These are phyloP conservation scores for Vanessa tameamea DNA, from an alignment of 1,140 invertebrate species.

Conservation along the genomic window DNA sequence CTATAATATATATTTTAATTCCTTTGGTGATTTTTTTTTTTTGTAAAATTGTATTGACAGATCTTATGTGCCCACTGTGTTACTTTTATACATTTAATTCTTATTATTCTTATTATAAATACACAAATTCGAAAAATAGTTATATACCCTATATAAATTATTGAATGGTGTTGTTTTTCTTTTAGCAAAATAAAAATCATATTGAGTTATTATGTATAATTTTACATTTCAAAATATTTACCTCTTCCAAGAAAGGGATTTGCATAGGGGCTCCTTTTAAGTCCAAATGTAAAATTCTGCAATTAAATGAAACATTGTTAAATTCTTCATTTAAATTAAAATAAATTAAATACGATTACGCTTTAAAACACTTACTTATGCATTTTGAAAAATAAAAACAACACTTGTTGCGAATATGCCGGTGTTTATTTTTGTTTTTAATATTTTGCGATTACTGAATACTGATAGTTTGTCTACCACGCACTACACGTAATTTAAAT, in stretches of 20 bases:
- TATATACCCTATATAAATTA: too few species aligned
- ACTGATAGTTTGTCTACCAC: too few species aligned
- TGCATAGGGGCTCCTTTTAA: conserved; percentile 66
- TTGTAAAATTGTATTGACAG: background rate
- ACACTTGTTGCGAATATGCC: background rate
- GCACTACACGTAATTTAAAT: too few species aligned
- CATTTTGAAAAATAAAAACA: conserved; percentile 1
- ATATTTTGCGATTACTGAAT: too few species aligned
- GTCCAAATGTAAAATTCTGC: conserved; percentile 69
- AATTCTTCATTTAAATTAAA: background rate
- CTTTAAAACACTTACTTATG: conserved; percentile 23
- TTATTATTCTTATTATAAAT: too few species aligned
- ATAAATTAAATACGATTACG: background rate
- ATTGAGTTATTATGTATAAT: too few species aligned
- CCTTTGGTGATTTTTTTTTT: background rate
- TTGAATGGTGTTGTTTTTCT: too few species aligned
- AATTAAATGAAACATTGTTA: conserved; percentile 19
- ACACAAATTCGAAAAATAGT: too few species aligned
- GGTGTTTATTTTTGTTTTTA: too few species aligned
- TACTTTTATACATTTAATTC: too few species aligned
- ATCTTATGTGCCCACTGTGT: too few species aligned
- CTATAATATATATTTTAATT: background rate
- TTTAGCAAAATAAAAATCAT: too few species aligned
- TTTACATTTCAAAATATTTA: conserved; percentile 34
- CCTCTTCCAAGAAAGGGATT: conserved; percentile 57